These are phyloP conservation scores for Carollia perspicillata DNA, from an alignment of 2,113 vertebrate species.

Conservation along the genomic window DNA sequence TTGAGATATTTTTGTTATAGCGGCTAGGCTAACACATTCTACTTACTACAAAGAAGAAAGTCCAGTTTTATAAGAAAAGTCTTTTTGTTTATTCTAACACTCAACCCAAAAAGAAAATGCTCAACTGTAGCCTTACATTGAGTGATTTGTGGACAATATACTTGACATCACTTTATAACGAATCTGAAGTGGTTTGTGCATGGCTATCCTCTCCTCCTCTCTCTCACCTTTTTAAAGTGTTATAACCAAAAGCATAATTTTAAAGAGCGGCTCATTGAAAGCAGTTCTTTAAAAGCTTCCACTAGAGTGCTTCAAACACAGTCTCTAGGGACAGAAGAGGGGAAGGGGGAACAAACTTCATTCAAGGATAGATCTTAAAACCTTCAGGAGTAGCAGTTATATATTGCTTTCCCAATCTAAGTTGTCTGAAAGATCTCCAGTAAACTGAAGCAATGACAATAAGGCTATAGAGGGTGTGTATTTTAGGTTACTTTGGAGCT, in stretches of 20 bases:
- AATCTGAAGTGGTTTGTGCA: not conserved
- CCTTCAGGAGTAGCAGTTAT: not conserved
- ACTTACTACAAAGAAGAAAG: conserved; percentile 19
- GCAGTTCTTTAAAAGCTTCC: not conserved
- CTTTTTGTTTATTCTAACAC: not conserved
- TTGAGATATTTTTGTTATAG: not conserved
- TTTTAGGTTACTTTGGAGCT: not conserved
- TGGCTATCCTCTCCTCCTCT: not conserved
- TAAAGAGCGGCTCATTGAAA: not conserved
- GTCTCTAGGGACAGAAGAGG: not conserved
- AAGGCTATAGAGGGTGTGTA: not conserved
- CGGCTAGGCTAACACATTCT: not conserved
- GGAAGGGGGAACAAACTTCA: not conserved
- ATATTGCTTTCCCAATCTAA: not conserved
- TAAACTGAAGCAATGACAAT: not conserved
- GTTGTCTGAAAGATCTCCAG: not conserved
- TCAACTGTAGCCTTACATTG: not conserved
- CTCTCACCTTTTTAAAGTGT: not conserved
- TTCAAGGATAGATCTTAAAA: not conserved
- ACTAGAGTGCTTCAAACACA: not conserved
- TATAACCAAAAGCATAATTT: not conserved
- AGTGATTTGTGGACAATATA: not conserved
- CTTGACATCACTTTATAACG: not conserved
- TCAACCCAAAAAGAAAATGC: not conserved
- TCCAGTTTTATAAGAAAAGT: not conserved